phyloP scores from a whole-genome alignment of 1,140 invertebrate genomes.

The Ceratoteleas bidentatus region DNA sequence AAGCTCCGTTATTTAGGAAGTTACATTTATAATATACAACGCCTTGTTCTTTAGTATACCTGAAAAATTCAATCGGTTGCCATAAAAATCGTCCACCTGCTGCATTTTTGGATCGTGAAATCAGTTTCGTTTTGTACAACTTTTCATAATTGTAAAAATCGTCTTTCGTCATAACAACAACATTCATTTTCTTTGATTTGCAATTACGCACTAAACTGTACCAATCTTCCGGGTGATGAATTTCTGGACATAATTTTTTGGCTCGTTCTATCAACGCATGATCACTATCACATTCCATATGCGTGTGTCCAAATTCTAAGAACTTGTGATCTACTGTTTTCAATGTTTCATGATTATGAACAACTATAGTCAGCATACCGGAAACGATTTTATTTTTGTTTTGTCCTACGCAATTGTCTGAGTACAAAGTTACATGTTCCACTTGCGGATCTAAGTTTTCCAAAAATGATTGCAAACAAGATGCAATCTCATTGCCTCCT shows the following conservation, averaged over 20 bases:
- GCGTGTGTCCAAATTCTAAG: constrained; percentile 52
- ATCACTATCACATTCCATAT: constrained; percentile 59
- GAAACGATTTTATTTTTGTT: constrained; percentile 12
- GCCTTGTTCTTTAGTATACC: no score
- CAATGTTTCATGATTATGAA: background rate
- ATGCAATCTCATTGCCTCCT: constrained; percentile 1
- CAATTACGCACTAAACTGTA: background rate
- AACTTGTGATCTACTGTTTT: constrained; percentile 43
- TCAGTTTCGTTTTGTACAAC: background rate
- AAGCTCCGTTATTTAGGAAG: no score
- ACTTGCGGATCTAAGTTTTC: background rate
- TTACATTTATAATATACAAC: no score
- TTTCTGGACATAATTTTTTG: constrained; percentile 23
- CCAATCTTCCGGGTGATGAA: background rate
- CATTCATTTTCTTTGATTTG: background rate
- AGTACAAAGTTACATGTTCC: constrained; percentile 4
- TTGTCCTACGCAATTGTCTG: background rate
- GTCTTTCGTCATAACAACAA: background rate
- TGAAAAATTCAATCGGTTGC: background rate
- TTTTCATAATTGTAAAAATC: constrained; percentile 1
- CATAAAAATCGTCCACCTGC: background rate
- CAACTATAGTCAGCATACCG: background rate
- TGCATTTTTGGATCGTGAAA: background rate
- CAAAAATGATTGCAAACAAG: background rate
- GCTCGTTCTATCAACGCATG: constrained; percentile 51